Percentiles rank a stretch among this genome's conserved stretches.
Conservation (phyloP, 2,113 vertebrate genomes). For the Neodontobutis hainanensis region DNA sequence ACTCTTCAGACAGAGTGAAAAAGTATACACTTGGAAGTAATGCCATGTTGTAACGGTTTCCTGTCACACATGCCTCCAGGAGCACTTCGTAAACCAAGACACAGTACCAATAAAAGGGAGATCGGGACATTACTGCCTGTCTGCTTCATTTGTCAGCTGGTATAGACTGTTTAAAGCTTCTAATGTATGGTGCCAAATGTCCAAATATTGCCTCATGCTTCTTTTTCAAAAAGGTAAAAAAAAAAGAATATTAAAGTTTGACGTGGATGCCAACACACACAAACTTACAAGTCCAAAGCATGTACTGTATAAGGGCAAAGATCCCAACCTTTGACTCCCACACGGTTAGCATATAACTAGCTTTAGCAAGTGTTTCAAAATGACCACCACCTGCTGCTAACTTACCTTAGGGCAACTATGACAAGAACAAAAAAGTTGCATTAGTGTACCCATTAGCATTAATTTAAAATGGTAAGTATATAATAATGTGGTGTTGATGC, state of each 20-base stretch:
- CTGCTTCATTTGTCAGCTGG: conserved; percentile 7
- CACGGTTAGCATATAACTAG: too few relatives aligned
- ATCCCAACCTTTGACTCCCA: too few relatives aligned
- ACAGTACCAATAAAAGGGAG: conserved; percentile 12
- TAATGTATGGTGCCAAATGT: neutral
- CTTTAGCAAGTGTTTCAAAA: too few relatives aligned
- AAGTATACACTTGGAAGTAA: conserved; percentile 35
- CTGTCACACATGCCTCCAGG: conserved; percentile 26
- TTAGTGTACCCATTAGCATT: too few relatives aligned
- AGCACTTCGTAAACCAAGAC: conserved; percentile 13
- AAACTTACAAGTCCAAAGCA: too few relatives aligned
- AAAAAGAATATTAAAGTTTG: neutral
- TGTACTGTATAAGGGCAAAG: too few relatives aligned
- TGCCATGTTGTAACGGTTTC: conserved; percentile 20
- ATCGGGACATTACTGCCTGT: conserved; percentile 3
- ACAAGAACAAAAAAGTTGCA: too few relatives aligned
- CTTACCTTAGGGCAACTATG: too few relatives aligned
- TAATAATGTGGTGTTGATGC: too few relatives aligned
- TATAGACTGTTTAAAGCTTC: neutral
- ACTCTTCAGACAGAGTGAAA: conserved; percentile 15
- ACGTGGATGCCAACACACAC: too few relatives aligned
- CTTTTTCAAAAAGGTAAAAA: neutral
- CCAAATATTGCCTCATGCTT: neutral
- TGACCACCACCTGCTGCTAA: too few relatives aligned
- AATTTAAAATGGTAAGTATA: too few relatives aligned